A percentile compares a stretch with the other conserved stretches of the same genome.
These are phyloP conservation scores for Tridacna crocea DNA, from an alignment of 2,888 invertebrate species.

Conservation along the genomic window DNA sequence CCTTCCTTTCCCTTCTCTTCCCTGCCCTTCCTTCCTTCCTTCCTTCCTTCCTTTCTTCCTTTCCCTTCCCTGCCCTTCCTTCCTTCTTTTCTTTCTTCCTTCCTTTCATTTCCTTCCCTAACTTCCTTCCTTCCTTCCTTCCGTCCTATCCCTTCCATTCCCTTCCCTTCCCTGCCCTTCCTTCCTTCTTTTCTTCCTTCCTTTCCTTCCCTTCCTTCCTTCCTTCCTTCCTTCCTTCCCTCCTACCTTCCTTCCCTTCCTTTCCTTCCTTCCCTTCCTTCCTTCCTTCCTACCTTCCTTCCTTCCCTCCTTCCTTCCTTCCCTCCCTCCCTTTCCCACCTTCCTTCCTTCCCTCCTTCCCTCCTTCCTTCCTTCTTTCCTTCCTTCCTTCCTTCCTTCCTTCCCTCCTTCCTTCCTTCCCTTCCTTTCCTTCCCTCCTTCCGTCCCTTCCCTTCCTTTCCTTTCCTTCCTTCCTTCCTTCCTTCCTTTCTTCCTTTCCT, in stretches of 20 bases:
- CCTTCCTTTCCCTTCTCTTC: background rate
- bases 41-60: background rate
- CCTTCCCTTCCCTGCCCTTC: no score
- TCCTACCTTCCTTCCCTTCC: background rate
- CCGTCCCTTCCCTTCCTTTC: background rate
- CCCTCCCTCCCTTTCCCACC: conserved; percentile 6
- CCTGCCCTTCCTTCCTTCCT: background rate
- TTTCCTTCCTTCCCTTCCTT: background rate
- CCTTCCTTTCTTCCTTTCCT: background rate
- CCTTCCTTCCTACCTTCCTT: background rate
- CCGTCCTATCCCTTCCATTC: background rate
- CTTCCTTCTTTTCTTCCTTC: background rate
- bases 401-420: conserved; percentile 89
- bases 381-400: background rate
- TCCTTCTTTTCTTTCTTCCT: no score
- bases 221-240: background rate
- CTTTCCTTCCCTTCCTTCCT: background rate
- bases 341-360: conserved; percentile 12
- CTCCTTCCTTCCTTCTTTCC: background rate
- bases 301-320: background rate
- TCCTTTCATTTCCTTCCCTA: no score
- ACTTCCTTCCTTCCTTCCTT: background rate
- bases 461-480: background rate
- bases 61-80: background rate
- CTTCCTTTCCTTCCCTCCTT: conserved; percentile 3